Base-by-base conservation (phyloP, 2,113 vertebrate species). In the Bagarius yarrelli region DNA sequence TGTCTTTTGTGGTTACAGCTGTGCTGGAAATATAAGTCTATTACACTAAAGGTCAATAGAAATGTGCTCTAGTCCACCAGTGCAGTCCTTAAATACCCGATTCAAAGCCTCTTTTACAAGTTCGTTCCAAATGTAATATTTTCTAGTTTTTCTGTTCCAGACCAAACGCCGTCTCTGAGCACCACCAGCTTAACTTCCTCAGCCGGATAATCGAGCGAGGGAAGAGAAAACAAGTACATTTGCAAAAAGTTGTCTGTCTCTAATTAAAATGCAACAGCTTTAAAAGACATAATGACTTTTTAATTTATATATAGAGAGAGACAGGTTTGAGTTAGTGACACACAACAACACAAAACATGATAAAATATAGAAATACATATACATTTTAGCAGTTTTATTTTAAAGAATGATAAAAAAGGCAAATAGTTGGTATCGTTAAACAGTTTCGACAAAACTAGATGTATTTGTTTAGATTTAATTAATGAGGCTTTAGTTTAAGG, bases 201-300 rank as follows among this genome's bases (percentile, higher is more conserved):
- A 84, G 32, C 11, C 13, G 53, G 80, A 77, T n/a, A 27, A 47
- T 21, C 30, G 52, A 56, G 34, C 12, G 57, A 63, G 44, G 21
- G 23, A 66, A 14, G 16, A 25, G 5, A n/a, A 47, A 47, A 47
- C 13, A 67, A 79, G 27, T 25, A 40, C 16, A 13, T 80, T 27
- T 60, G 53, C 53, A 71, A 50, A 69, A n/a, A n/a, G 53, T 69
- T 60, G n/a, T 25, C 34, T 47, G 64, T 71, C 64, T 71, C 44
- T 59, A 50, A 80, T 71, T 80, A 47, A 50, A 50, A 59, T 55
- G 53, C 78, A 70, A 40, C 25, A 53, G 8, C 40, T 55, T 47
- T 36, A 59, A n/a, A n/a, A n/a, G 66, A 32, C 36, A n/a, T 80
- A 71, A 70, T 60, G 40, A 50, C 34, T 71, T 80, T 60, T 80